Evolutionary conservation across 2,797 vertebrate species (phyloP), one percentile per base, ranked within the genome.

Genomic region (Scarus forsteni): DNA sequence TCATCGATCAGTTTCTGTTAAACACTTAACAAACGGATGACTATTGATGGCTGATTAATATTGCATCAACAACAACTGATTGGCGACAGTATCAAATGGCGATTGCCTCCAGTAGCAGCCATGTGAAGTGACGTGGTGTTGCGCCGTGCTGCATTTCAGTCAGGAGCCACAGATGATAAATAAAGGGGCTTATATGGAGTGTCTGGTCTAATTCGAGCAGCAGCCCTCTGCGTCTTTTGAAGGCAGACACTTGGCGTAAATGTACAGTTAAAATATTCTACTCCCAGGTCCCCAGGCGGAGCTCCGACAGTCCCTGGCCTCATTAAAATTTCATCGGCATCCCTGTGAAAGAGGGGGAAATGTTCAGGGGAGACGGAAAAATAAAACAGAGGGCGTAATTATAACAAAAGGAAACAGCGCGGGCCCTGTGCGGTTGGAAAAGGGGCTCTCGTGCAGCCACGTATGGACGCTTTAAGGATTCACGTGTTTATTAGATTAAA

Each of bases 181-280:
- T 90, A 93, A 88, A 73, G 88, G 49, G 79, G 9, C 38, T 81
- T 82, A 75, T 84, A 80, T 35, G 12, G 91, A 75, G 90, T 78
- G 85, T 81, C 84, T 96, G 89, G 94, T 94, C 94, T 97, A 96
- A 97, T 96, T 97, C 94, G 89, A 95, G 96, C 27, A 95, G 96
- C 95, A 95, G 95, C 93, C 27, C 38, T 39, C 3, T 94, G 95
- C 94, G 94, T 96, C 95, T 97, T 27, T 97, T 97, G 95, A 97
- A 97, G 95, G 94, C 95, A 96, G 96, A 96, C 96, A 95, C 95
- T 97, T 94, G 96, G 95, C 97, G 96, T 97, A 97, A 98, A 97
- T 96, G 97, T 98, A 98, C 97, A 97, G 97, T 98, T 98, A 97
- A 97, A 98, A 98, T 98, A 98, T 99, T 98, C 97, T 94, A 95